phyloP scores from a whole-genome alignment of 92 coral and sea anemone species.

The Palythoa grandis region DNA sequence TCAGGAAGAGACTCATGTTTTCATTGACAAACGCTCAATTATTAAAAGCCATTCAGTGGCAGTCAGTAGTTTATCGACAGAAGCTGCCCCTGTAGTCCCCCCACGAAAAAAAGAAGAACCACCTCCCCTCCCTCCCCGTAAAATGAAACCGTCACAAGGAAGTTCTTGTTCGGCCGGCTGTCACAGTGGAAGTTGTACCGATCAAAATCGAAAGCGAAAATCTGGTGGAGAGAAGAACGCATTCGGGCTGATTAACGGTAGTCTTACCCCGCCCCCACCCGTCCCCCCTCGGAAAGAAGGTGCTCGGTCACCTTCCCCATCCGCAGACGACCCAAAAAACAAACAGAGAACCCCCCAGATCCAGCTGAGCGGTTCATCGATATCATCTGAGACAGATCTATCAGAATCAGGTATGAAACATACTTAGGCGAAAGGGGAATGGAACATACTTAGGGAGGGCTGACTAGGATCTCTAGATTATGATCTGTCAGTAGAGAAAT shows the following conservation, averaged over 20 bases:
- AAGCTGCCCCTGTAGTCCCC: conserved; percentile 82
- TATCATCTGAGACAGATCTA: neutral
- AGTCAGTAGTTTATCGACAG: neutral
- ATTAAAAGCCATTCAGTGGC: neutral
- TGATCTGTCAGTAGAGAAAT: too few relatives aligned
- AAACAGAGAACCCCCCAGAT: conserved; percentile 33
- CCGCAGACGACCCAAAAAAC: neutral
- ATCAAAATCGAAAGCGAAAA: conserved; percentile 8
- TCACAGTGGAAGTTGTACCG: neutral
- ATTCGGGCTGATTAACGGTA: neutral
- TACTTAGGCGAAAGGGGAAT: neutral
- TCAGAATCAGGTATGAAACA: conserved; percentile 18
- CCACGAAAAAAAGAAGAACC: conserved; percentile 86
- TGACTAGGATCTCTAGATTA: too few relatives aligned
- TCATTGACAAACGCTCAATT: neutral
- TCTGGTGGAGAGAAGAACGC: conserved; percentile 13
- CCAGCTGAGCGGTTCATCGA: conserved; percentile 18
- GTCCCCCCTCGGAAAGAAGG: conserved; percentile 84
- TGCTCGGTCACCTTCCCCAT: conserved; percentile 57
- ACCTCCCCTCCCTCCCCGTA: conserved; percentile 88
- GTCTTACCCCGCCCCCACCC: conserved; percentile 77
- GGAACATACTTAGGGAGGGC: too few relatives aligned
- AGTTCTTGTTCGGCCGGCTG: conserved; percentile 12
- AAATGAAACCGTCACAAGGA: conserved; percentile 54
- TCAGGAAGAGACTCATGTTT: conserved; percentile 26